Evolutionary conservation across 1,140 invertebrate genomes (phyloP).

Genomic region (Adoxophyes honmai): DNA sequence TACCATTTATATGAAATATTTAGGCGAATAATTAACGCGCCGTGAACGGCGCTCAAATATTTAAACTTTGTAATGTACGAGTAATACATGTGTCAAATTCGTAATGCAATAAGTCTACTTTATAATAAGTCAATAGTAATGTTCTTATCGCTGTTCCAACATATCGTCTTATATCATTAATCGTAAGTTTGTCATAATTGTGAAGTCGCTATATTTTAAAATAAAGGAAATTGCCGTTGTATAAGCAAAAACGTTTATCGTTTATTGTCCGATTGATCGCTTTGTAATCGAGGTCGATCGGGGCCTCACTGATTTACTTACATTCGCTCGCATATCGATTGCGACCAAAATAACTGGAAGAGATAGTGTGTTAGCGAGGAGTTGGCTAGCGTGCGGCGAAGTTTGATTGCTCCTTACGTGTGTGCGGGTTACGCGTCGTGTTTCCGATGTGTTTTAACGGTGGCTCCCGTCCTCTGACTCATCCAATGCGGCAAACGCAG

Average conservation of each 20-base stretch:
- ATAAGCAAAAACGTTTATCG: slow-evolving; percentile 72
- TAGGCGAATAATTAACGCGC: slow-evolving; percentile 39
- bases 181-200: slow-evolving; percentile 72
- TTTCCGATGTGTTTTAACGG: slow-evolving; percentile 46
- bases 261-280: slow-evolving; percentile 65
- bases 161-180: slow-evolving; percentile 73
- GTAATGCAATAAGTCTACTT: slow-evolving; percentile 52
- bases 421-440: slow-evolving; percentile 22
- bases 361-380: slow-evolving; percentile 67
- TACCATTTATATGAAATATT: slow-evolving; percentile 53
- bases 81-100: slow-evolving; percentile 69
- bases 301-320: slow-evolving; percentile 50
- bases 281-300: slow-evolving; percentile 53
- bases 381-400: slow-evolving; percentile 60
- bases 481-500: slow-evolving; percentile 65
- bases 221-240: slow-evolving; percentile 75
- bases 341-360: slow-evolving; percentile 66
- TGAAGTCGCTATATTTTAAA: slow-evolving; percentile 77
- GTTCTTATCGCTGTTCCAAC: slow-evolving; percentile 73
- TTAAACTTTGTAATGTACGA: slow-evolving; percentile 57
- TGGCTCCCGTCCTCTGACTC: slow-evolving; percentile 65
- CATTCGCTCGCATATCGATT: slow-evolving; percentile 64
- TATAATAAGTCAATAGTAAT: slow-evolving; percentile 66
- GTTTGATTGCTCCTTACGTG: slow-evolving; percentile 38
- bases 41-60: slow-evolving; percentile 37